Conservation (phyloP, 1,140 invertebrate genomes). For the Leptinotarsa defecta region DNA sequence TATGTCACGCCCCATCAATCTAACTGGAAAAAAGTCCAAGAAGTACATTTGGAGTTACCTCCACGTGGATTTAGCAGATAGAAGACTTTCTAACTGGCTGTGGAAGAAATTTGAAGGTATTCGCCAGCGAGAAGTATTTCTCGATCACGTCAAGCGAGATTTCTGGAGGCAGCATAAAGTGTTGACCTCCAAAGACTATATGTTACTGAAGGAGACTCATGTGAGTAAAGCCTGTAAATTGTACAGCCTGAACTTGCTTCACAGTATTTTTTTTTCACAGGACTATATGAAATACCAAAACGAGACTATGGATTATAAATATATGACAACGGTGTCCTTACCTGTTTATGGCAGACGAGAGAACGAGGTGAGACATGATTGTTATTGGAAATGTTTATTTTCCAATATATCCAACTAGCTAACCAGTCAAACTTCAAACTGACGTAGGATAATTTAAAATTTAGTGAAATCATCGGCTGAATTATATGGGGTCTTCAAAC, state of each 20-base stretch:
- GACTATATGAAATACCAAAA: constrained; percentile 62
- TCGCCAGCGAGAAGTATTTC: constrained; percentile 73
- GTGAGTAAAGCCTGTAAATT: constrained; percentile 32
- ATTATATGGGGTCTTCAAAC: too few relatives aligned
- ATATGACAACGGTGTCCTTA: constrained; percentile 90
- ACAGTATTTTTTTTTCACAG: background rate
- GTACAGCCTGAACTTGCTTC: too few relatives aligned
- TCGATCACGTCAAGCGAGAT: constrained; percentile 62
- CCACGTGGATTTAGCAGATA: constrained; percentile 88
- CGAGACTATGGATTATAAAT: constrained; percentile 65
- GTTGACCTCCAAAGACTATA: constrained; percentile 38
- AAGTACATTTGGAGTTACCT: constrained; percentile 85
- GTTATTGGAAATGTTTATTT: background rate
- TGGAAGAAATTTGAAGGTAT: constrained; percentile 83
- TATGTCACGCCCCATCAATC: constrained; percentile 84
- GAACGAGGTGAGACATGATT: constrained; percentile 69
- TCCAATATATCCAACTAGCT: too few relatives aligned
- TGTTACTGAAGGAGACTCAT: constrained; percentile 43
- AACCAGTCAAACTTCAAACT: too few relatives aligned
- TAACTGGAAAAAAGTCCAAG: constrained; percentile 75
- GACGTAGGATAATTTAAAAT: too few relatives aligned
- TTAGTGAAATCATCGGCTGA: too few relatives aligned
- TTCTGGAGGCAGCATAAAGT: constrained; percentile 34
- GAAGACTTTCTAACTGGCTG: constrained; percentile 85
- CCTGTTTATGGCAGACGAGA: constrained; percentile 85